phyloP scores from a whole-genome alignment of 2,888 invertebrate genomes.

The Rhagophthalmus giganteus region DNA sequence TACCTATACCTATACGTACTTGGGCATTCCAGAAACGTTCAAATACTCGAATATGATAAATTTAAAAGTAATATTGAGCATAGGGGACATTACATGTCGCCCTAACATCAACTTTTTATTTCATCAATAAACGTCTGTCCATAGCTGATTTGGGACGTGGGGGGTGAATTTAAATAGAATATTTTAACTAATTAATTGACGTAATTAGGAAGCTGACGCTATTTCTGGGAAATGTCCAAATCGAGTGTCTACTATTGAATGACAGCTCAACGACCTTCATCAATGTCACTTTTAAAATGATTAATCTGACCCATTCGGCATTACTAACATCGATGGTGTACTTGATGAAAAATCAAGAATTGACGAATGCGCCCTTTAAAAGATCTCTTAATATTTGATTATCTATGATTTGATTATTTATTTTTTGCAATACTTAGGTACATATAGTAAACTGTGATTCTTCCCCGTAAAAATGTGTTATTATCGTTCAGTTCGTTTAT shows the following conservation, averaged over 20 bases:
- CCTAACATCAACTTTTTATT: conserved; percentile 5
- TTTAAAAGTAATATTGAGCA: too few species aligned
- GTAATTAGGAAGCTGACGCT: conserved; percentile 5
- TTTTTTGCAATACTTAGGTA: too few species aligned
- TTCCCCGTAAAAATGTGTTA: neutral
- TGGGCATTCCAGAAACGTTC: too few species aligned
- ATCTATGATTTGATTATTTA: too few species aligned
- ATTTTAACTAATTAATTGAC: conserved; percentile 21
- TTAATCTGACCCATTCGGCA: conserved; percentile 7
- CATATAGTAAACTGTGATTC: too few species aligned
- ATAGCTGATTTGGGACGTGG: conserved; percentile 8
- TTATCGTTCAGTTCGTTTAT: too few species aligned
- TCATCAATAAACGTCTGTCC: conserved; percentile 17
- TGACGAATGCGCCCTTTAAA: too few species aligned
- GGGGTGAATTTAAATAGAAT: conserved; percentile 12
- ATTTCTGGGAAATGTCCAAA: conserved; percentile 3
- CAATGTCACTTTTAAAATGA: conserved; percentile 23
- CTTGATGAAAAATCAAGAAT: neutral
- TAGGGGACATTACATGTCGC: too few species aligned
- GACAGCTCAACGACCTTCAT: conserved; percentile 18
- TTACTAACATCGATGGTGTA: conserved; percentile 7
- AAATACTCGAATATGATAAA: too few species aligned
- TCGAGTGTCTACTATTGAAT: conserved; percentile 5
- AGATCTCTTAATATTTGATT: too few species aligned
- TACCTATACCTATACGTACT: too few species aligned